These are phyloP conservation scores for Ophion costatus DNA, from an alignment of 2,888 invertebrate genomes.

Conservation along the genomic window DNA sequence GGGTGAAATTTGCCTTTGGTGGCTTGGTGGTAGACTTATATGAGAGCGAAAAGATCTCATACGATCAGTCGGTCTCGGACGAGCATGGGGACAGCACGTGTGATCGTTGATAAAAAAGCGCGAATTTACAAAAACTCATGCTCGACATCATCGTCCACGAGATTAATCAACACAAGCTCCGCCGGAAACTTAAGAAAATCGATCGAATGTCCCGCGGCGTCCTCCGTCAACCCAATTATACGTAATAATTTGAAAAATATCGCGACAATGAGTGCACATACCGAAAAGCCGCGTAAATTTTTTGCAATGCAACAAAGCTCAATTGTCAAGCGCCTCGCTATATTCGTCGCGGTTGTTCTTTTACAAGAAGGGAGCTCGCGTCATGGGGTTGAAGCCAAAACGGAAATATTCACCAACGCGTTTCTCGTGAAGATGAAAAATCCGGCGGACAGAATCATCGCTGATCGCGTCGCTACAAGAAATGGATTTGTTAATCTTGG, in stretches of 20 bases:
- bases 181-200: neutral
- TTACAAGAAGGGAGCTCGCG: slow-evolving; percentile 54
- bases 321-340: slow-evolving; percentile 42
- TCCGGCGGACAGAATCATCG: slow-evolving; percentile 90
- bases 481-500: slow-evolving; percentile 98
- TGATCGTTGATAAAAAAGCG: slow-evolving; percentile 46
- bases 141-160: slow-evolving; percentile 48
- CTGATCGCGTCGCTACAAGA: slow-evolving; percentile 91
- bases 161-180: neutral
- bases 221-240: neutral
- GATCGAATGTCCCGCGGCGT: slow-evolving; percentile 15
- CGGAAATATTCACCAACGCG: slow-evolving; percentile 96
- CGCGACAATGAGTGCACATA: slow-evolving; percentile 39
- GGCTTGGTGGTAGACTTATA: slow-evolving; percentile 49
- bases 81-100: slow-evolving; percentile 78
- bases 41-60: slow-evolving; percentile 33
- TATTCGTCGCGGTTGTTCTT: slow-evolving; percentile 60
- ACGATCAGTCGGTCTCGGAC: slow-evolving; percentile 75
- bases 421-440: slow-evolving; percentile 96
- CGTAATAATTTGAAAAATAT: slow-evolving; percentile 15
- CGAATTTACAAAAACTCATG: slow-evolving; percentile 34
- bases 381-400: slow-evolving; percentile 71
- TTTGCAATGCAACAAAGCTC: slow-evolving; percentile 32
- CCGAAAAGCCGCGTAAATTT: slow-evolving; percentile 32
- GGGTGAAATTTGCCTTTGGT: slow-evolving; percentile 20